Percentiles rank a stretch among this genome's conserved stretches.
These are phyloP conservation scores for Thamnophis elegans DNA, from an alignment of 2,797 vertebrate genomes.

Conservation along the genomic window DNA sequence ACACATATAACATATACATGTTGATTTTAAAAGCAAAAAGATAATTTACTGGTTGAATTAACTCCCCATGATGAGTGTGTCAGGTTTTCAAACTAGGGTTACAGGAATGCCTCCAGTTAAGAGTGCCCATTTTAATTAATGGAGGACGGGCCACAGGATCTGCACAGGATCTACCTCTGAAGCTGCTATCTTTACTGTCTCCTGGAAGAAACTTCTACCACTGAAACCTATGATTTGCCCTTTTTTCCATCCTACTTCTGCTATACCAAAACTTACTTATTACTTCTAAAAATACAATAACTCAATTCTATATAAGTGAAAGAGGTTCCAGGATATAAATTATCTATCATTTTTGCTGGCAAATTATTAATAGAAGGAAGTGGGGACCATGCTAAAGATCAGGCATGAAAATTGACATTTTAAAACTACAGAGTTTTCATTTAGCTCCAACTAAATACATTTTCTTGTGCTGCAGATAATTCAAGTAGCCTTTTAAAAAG, in stretches of 20 bases:
- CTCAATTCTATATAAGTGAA: neutral
- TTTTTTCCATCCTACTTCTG: neutral
- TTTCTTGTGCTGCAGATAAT: constrained; percentile 25
- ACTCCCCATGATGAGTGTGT: neutral
- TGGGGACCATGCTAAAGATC: neutral
- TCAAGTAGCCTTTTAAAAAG: constrained; percentile 40
- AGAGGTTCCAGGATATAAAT: neutral
- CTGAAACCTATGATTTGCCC: neutral
- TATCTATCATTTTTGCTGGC: accelerated
- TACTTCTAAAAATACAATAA: neutral
- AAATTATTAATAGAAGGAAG: neutral
- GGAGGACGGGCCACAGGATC: neutral
- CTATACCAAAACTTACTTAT: neutral
- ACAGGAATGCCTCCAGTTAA: neutral
- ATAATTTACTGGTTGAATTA: constrained; percentile 1
- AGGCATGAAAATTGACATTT: constrained; percentile 7
- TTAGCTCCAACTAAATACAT: constrained; percentile 14
- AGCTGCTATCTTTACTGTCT: neutral
- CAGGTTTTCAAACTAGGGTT: neutral
- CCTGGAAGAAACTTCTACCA: neutral
- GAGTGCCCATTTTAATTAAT: neutral
- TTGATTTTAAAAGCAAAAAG: neutral
- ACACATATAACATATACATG: too few species aligned
- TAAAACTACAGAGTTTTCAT: neutral
- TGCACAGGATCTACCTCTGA: neutral